Percentiles rank a stretch among this genome's conserved stretches.
phyloP scores from a whole-genome alignment of 1,140 invertebrate genomes.

The Drosophila sucinea region DNA sequence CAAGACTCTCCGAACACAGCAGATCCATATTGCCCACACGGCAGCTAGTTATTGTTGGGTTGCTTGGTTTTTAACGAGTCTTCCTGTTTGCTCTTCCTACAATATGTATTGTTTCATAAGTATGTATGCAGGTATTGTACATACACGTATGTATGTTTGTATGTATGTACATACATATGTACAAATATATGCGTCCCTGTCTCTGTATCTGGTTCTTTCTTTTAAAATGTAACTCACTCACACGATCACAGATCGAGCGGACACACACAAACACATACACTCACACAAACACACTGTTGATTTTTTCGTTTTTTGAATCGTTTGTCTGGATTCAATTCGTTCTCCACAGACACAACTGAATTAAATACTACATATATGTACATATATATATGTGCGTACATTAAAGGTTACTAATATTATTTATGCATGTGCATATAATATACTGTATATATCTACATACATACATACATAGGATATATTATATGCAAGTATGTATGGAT shows the following conservation, averaged over 20 bases:
- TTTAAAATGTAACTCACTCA: slow-evolving; percentile 8
- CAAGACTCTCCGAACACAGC: slow-evolving; percentile 56
- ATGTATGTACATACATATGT: background rate
- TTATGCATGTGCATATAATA: background rate
- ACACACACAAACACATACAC: background rate
- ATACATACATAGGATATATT: background rate
- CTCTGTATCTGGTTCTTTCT: slow-evolving; percentile 7
- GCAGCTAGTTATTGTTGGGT: slow-evolving; percentile 1
- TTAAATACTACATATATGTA: slow-evolving; percentile 19
- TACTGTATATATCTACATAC: background rate
- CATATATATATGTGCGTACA: background rate
- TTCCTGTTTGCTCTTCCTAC: slow-evolving; percentile 13
- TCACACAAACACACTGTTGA: background rate
- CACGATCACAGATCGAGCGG: slow-evolving; percentile 1
- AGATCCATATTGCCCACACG: slow-evolving; percentile 54
- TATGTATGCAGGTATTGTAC: slow-evolving; percentile 14
- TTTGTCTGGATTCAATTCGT: slow-evolving; percentile 7
- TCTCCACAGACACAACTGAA: background rate
- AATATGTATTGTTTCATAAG: slow-evolving; percentile 13
- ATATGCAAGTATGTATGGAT: background rate
- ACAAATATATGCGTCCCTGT: slow-evolving; percentile 8
- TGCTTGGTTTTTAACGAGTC: slow-evolving; percentile 8
- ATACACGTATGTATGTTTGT: slow-evolving; percentile 1
- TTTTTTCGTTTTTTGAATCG: slow-evolving; percentile 11
- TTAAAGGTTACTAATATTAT: slow-evolving; percentile 8